Evolutionary conservation across 35 echinoderm and acorn worm species (phyloP).

Genomic region (Ophioderma brevispina): DNA sequence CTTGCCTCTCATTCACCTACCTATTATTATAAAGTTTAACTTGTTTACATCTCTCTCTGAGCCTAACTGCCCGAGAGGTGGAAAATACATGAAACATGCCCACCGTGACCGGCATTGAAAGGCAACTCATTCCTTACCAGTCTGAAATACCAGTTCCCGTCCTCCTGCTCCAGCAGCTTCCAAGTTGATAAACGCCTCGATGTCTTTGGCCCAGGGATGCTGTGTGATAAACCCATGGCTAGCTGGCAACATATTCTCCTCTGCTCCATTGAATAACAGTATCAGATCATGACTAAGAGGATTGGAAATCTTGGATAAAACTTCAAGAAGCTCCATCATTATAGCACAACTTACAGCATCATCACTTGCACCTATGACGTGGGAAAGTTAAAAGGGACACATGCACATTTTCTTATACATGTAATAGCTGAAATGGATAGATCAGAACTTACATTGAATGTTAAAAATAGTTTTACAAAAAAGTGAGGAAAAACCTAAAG

Average conservation of each 20-base stretch:
- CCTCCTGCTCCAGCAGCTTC: constrained; percentile 50
- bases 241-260: constrained; percentile 46
- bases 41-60: neutral
- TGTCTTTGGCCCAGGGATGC: constrained; percentile 45
- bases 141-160: constrained; percentile 51
- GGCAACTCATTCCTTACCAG: too few relatives aligned
- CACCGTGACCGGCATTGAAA: too few relatives aligned
- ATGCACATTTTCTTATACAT: too few relatives aligned
- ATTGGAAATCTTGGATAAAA: neutral
- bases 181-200: constrained; percentile 49
- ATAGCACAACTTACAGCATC: constrained; percentile 52
- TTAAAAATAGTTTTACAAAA: too few relatives aligned
- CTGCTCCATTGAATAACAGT: constrained; percentile 60
- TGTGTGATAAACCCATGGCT: constrained; percentile 63
- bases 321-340: constrained; percentile 40
- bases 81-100: neutral
- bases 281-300: constrained; percentile 38
- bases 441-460: too few relatives aligned
- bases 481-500: too few relatives aligned
- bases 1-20: too few relatives aligned
- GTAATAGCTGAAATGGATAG: too few relatives aligned
- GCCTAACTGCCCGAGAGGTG: neutral
- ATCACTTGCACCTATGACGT: constrained; percentile 49
- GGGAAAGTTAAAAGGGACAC: too few relatives aligned
- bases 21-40: too few relatives aligned